Evolutionary conservation across 2,113 vertebrate genomes (phyloP), one percentile per base, ranked within the genome.

Genomic region (Festucalex cinctus): DNA sequence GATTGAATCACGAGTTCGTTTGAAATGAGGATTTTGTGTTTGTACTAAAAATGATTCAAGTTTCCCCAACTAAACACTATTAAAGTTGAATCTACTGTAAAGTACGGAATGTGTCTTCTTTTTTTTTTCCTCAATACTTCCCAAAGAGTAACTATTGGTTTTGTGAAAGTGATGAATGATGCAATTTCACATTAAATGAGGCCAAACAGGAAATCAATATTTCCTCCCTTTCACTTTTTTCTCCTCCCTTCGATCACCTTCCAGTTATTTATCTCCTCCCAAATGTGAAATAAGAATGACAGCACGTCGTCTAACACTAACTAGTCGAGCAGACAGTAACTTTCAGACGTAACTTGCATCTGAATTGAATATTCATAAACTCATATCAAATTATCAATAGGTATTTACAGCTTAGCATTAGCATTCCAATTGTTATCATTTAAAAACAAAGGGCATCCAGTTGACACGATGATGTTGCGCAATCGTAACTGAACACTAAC

Each of bases 121-220:
- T 57, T 13, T 17, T 39, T 59, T 5, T 36, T n/a, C 5, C 6
- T 6, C 28, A 13, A 26, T 28, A 26, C 54, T 57, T 57, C 26
- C 54, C 54, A 57, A 41, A 8, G 39, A 62, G 43, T 64, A 26
- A 49, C 44, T 48, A 48, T 46, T 64, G 62, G 24, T 64, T 49
- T 46, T 35, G 63, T 64, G 44, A 46, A 49, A 64, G 26, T 35
- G 63, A 64, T 64, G 63, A 64, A 64, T 62, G 59, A 62, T 62
- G 63, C 44, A 49, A 64, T 48, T 63, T 63, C 62, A 46, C 62
- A 63, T 48, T 24, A 63, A 63, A 46, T 28, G 41, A 46, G 26
- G 43, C 63, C 43, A 64, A 64, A 64, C 22, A 64, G 26, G 63
- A 35, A 49, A 46, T 64, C 44, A 20, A 32, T 46, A 64, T n/a